Evolutionary conservation across 2,113 vertebrate genomes (phyloP), one percentile per base, ranked within the genome.

Genomic region (Plecotus auritus): DNA sequence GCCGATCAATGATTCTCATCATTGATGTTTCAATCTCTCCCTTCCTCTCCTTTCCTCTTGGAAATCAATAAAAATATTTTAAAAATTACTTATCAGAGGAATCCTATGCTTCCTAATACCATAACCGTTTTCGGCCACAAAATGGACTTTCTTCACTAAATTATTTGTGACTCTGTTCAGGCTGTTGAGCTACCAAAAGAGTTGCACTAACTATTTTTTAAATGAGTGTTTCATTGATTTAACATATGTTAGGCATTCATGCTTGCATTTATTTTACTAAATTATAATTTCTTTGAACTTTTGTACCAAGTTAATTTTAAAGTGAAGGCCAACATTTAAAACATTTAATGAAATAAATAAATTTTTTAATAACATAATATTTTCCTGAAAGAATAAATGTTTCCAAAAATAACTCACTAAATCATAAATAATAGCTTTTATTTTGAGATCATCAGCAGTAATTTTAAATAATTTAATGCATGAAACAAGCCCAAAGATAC

Each of bases 241-340:
- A 90, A 87, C 85, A 92, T 92, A 90, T 96, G 85, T 84, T 94
- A 40, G 69, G 81, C 51, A 96, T 93, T 91, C 32, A 45, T 85
- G 17, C 56, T 84, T 96, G 6, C 80, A 80, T 93, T 92, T 95
- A 90, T 93, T 96, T 96, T 92, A 92, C 72, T 81, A 92, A 93
- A 92, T 93, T 97, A 72, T 85, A 94, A 95, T 90, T 91, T 76
- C 54, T 96, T 74, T 93, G 82, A 96, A 95, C 59, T 82, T 95
- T 56, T 91, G 28, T 76, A 61, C 76, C 90, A 76, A 95, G 73
- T 61, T 93, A 92, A 49, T 94, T 95, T 92, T 90, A 93, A 90
- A 77, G 47, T 73, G 67, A 85, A 82, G 18, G 64, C 14, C 40
- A 81, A 93, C 85, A 72, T 85, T 77, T 83, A 32, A 95, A 90